Base-by-base conservation (phyloP, 2,113 vertebrate genomes). In the Dipodomys merriami region DNA sequence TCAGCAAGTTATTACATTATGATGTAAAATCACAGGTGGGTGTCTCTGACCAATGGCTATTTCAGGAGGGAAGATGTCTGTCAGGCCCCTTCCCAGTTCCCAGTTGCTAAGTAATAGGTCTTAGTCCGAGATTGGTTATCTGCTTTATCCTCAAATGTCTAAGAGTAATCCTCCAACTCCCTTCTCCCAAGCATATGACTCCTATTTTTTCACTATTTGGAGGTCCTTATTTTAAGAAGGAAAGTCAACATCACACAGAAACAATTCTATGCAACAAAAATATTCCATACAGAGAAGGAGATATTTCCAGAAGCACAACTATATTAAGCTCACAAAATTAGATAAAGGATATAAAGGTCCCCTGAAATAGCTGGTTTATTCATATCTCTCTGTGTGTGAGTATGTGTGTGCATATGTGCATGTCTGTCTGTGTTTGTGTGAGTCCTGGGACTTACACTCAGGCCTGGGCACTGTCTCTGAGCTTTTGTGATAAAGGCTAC, bases 171-270 rank as follows among this genome's bases (percentile, higher is more conserved):
- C 82, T 91, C 57, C 86, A 79, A 91, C 84, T 82, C 57, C 65
- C 11, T 69, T 19, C 65, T 93, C 27, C 79, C 84, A 87, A 81
- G 49, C n/a, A 27, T 27, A 69, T 12, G 11, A 83, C 10, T 82
- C 33, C 91, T 77, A 67, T 71, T 71, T 64, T 81, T 89, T 69
- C 12, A 15, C n/a, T 53, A 72, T 72, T 74, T 82, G 30, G 19
- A 92, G 88, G 49, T 72, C 60, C 78, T 90, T 88, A 90, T 86
- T 93, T 95, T 86, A 95, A 85, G 78, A 91, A 81, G n/a, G 20
- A 49, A 93, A 88, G 71, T 83, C 67, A 85, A 86, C 49, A 46
- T 83, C 72, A 77, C 88, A 68, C 53, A 91, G 49, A 94, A 93
- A 64, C 87, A 35, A 93, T 85, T 67, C 20, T 57, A 6, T n/a